A percentile compares a stretch with the other conserved stretches of the same genome.
Conservation (phyloP, 92 coral and sea anemone genomes). For the Porites divaricata region DNA sequence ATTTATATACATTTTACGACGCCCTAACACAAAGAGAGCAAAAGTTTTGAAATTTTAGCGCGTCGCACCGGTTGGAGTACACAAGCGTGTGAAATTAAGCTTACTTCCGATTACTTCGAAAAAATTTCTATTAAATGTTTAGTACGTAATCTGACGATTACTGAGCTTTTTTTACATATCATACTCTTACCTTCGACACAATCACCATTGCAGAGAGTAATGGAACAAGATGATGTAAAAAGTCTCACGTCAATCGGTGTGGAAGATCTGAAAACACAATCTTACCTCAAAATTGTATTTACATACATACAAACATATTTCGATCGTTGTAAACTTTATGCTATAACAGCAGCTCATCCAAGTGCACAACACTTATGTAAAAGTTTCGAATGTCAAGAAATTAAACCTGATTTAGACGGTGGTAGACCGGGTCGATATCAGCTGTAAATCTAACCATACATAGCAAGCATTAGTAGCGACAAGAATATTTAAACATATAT, state of each 20-base stretch:
- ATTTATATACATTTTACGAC: background rate
- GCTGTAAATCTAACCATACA: too few relatives aligned
- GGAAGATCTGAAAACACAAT: conserved; percentile 15
- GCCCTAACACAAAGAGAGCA: background rate
- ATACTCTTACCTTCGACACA: conserved; percentile 38
- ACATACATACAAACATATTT: background rate
- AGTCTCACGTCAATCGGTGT: background rate
- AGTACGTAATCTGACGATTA: background rate
- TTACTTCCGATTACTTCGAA: conserved; percentile 18
- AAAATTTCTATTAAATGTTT: background rate
- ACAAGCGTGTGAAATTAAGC: too few relatives aligned
- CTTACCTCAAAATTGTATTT: background rate
- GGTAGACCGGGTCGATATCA: background rate
- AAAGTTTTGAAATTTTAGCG: background rate
- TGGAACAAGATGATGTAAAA: background rate
- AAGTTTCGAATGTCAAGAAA: background rate
- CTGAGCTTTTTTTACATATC: background rate
- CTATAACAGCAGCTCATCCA: background rate
- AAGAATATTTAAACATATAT: conserved; percentile 15
- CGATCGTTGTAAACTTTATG: background rate
- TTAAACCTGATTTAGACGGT: background rate
- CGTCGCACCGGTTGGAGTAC: conserved; percentile 15
- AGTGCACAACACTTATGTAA: background rate
- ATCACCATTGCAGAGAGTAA: conserved; percentile 34
- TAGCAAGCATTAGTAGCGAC: background rate